phyloP scores from a whole-genome alignment of 53 echinoderm and acorn worm species.

The Mesocentrotus franciscanus region DNA sequence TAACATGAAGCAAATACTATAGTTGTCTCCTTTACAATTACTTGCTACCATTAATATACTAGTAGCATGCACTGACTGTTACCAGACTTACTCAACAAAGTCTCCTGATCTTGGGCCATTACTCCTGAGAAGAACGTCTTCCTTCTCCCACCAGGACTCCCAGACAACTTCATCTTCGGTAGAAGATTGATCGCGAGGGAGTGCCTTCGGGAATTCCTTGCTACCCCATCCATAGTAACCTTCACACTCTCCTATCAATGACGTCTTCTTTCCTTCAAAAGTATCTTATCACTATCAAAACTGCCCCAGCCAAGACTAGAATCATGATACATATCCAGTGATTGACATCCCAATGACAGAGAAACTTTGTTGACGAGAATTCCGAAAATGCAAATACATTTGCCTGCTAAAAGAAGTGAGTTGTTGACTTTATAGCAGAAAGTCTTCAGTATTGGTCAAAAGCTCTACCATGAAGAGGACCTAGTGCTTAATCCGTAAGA shows the following conservation, averaged over 20 bases:
- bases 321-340: conserved; percentile 5
- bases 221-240: conserved; percentile 34
- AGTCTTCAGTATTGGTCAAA: conserved; percentile 9
- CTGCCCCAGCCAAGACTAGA: neutral
- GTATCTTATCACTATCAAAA: neutral
- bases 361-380: conserved; percentile 50
- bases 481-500: conserved; percentile 34
- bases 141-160: conserved; percentile 32
- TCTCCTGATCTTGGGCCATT: conserved; percentile 57
- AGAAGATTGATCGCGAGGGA: conserved; percentile 45
- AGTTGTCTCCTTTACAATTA: neutral
- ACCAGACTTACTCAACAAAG: conserved; percentile 51
- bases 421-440: conserved; percentile 45
- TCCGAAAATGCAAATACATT: conserved; percentile 51
- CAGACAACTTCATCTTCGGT: conserved; percentile 44
- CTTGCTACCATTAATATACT: neutral
- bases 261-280: conserved; percentile 3
- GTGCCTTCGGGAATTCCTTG: conserved; percentile 45
- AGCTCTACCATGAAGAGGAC: neutral
- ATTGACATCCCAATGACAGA: conserved; percentile 48
- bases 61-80: neutral
- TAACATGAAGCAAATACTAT: neutral
- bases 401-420: conserved; percentile 53
- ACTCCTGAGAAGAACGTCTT: conserved; percentile 49
- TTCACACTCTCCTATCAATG: conserved; percentile 32